Percentiles rank a stretch among this genome's conserved stretches.
Conservation (phyloP, 2,113 vertebrate genomes). For the Cygnus buccinator region DNA sequence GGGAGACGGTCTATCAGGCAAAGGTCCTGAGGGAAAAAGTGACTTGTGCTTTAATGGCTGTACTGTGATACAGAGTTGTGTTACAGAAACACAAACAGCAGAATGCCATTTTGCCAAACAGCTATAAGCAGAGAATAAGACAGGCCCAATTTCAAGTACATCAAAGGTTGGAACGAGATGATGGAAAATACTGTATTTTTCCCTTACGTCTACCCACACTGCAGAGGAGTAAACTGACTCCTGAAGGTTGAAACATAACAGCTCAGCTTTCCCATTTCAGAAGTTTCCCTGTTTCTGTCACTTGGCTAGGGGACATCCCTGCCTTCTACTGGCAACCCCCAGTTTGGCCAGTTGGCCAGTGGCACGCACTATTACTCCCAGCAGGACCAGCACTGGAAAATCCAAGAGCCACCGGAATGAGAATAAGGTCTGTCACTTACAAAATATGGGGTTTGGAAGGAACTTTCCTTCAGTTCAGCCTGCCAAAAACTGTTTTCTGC, state of each 20-base stretch:
- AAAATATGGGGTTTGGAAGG: not conserved
- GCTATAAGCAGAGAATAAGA: not conserved
- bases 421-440: not conserved
- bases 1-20: not conserved
- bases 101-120: not conserved
- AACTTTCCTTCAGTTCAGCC: not conserved
- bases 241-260: not conserved
- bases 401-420: not conserved
- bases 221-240: not conserved
- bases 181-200: not conserved
- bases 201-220: not conserved
- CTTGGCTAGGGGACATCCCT: not conserved
- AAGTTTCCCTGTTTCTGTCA: not conserved
- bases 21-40: not conserved
- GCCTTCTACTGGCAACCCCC: fast-evolving
- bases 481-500: not conserved
- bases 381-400: not conserved
- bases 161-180: not conserved
- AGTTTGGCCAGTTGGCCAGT: not conserved
- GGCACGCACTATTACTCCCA: not conserved
- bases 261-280: not conserved
- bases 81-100: not conserved
- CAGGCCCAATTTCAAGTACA: not conserved
- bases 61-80: not conserved
- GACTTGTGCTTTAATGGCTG: not conserved